Evolutionary conservation across 2,113 vertebrate genomes (phyloP), one percentile per base, ranked within the genome.

Genomic region (Etia nguti): DNA sequence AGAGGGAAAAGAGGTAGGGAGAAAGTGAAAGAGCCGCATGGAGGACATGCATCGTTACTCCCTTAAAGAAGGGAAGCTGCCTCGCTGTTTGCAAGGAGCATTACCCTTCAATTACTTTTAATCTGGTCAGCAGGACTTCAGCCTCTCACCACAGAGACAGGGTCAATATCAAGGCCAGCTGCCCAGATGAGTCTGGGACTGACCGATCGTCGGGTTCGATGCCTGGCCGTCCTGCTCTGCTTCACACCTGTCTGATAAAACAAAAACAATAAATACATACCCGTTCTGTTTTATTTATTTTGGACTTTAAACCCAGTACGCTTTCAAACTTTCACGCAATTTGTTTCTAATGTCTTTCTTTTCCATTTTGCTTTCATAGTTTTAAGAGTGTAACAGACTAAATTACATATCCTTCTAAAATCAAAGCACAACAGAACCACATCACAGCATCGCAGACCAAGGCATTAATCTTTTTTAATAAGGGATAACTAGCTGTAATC

Each of bases 401-500:
- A 59, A 83, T 83, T 73, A 43, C 85, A 34, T 38, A 80, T 34
- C 36, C 59, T 81, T 81, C 38, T 7, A 82, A 60, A 88, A 91
- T 91, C 85, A 86, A 90, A 92, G 86, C 16, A 84, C 75, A 70
- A 31, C 87, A 73, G 75, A 86, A 26, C 56, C 41, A 50, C 52
- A 22, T 79, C 87, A 52, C 55, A 79, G n/a, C 79, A 34, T 83
- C 68, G 36, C 7, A 6, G 24, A 90, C 80, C 62, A 77, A 81
- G 52, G 46, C 82, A 88, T 93, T 89, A 55, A 91, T 94, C 87
- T 84, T 87, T 83, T 90, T 91, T 88, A 94, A 94, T 92, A 80
- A 90, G 89, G 82, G 84, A 91, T 93, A 92, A 92, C 92, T 87
- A 88, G 77, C 86, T 88, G 22, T 91, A 94, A 95, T 95, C 84